Base-by-base conservation (phyloP, 1,140 invertebrate genomes). In the Listronotus bonariensis region DNA sequence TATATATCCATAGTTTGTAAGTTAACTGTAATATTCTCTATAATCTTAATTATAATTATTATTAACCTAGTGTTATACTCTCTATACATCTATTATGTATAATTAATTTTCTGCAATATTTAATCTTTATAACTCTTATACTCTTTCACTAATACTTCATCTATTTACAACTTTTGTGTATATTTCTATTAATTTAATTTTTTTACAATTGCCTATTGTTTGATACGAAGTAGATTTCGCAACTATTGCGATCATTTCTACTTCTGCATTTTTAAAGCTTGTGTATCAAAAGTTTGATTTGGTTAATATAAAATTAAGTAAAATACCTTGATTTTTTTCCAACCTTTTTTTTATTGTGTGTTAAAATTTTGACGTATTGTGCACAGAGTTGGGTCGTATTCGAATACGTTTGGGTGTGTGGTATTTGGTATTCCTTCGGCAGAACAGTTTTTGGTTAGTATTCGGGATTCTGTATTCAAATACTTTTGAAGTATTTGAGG, bases 1-100 rank as follows among this genome's bases (percentile, higher is more conserved):
- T 69, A 71, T 73, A 71, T 72, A 72, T 69, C 58, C 67, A 66
- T 69, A 71, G 65, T 42, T 10, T 32, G 48, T 66, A 66, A 66
- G 64, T 60, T 60, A 66, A 34, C 46, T 59, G 53, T 66, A 66
- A 60, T 53, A 54, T 55, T 58, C 63, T 58, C 63, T 58, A 45
- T 66, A 66, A 65, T 57, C 55, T 48, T 66, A 54, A 57, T 60
- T 40, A 51, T 46, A 52, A 52, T 54, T 62, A 62, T 55, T 52
- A 34, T 54, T 54, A 66, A 40, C 20, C 38, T 66, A 66, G 62
- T 65, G 54, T 65, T 51, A 63, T 55, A 63, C 51, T 43, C 41
- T 41, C 20, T 58, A 34, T 10, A 52, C 54, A 31, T 20, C n/a
- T 42, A 36, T 63, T 49, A 55, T 62, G 51, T 53, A 54, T 48